A percentile compares a stretch with the other conserved stretches of the same genome.
These are phyloP conservation scores for Cyanoliseus patagonus DNA, from an alignment of 2,113 vertebrate genomes.

Conservation along the genomic window DNA sequence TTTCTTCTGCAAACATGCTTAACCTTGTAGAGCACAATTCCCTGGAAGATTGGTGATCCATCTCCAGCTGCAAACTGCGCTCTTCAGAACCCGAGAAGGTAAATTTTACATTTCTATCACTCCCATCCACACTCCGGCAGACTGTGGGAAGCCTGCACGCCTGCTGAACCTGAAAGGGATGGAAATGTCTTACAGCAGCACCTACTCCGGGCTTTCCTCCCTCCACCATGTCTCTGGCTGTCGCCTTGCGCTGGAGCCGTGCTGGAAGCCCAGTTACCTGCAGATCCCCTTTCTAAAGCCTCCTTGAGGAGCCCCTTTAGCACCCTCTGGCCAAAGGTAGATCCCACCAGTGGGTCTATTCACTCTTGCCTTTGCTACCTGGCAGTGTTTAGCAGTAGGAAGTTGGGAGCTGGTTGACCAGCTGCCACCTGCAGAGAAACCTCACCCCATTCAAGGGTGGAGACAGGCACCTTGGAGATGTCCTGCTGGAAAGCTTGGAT, in stretches of 20 bases:
- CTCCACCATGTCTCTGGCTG: not conserved
- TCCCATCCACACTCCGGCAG: not conserved
- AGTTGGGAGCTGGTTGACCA: not conserved
- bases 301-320: not conserved
- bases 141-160: not conserved
- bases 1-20: constrained; percentile 73
- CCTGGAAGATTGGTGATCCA: constrained; percentile 49
- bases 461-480: not conserved
- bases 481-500: not conserved
- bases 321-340: not conserved
- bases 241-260: fast-evolving
- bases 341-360: not conserved
- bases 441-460: not conserved
- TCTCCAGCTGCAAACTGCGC: constrained; percentile 45
- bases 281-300: not conserved
- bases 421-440: not conserved
- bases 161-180: not conserved
- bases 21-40: constrained; percentile 66
- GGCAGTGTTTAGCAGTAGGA: not conserved
- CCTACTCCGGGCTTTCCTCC: not conserved
- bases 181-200: not conserved
- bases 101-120: constrained; percentile 51
- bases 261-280: not conserved
- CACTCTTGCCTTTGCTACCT: not conserved
- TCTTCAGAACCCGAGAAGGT: constrained; percentile 38